phyloP scores from a whole-genome alignment of 1,140 invertebrate species.

The Rhagoletis zephyria region DNA sequence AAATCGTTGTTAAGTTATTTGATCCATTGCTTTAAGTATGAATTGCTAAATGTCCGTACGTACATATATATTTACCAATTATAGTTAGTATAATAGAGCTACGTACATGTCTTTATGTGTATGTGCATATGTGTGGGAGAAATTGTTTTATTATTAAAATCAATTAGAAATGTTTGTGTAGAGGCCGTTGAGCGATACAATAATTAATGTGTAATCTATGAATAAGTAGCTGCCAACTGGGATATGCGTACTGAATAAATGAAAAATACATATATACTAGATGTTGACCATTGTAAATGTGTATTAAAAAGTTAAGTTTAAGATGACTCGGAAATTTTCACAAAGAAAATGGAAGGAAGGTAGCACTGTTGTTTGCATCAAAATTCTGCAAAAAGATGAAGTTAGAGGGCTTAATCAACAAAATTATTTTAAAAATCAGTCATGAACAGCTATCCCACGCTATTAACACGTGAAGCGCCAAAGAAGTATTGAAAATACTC shows the following conservation, averaged over 20 bases:
- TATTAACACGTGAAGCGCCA: too few species aligned
- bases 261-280: not conserved
- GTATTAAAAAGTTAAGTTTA: not conserved
- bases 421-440: too few species aligned
- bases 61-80: not conserved
- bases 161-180: not conserved
- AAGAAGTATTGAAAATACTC: too few species aligned
- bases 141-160: slow-evolving; percentile 7
- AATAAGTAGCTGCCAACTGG: not conserved
- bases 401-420: too few species aligned
- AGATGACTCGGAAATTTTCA: not conserved
- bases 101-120: not conserved
- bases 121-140: slow-evolving; percentile 4
- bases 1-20: slow-evolving; percentile 53
- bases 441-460: too few species aligned
- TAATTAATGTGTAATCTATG: slow-evolving; percentile 43
- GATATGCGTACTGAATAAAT: not conserved
- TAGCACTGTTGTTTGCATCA: slow-evolving; percentile 3
- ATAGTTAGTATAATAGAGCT: too few species aligned
- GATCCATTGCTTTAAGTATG: slow-evolving; percentile 31
- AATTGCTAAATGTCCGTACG: not conserved
- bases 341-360: too few species aligned
- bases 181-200: slow-evolving; percentile 38
- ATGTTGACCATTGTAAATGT: not conserved
- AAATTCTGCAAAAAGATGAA: too few species aligned